Evolutionary conservation across 2,888 invertebrate genomes (phyloP), one percentile per base, ranked within the genome.

Genomic region (Agrochola macilenta): DNA sequence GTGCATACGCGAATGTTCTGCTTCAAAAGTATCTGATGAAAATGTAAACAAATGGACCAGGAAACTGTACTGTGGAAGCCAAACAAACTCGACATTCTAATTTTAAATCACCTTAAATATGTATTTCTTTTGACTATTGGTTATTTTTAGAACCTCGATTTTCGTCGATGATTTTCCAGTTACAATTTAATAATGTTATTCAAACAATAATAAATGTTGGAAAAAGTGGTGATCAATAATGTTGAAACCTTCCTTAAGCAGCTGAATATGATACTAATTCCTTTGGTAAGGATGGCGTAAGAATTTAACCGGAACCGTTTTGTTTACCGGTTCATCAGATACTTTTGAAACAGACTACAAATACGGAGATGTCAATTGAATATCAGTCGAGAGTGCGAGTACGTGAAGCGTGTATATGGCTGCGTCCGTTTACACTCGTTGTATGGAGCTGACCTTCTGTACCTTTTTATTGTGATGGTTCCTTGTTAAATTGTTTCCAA

Each of bases 401-500:
- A 26, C 17, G 14, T 30, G 26, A 58, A 26, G 26, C 4, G 12
- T 46, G 17, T 43, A 14, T 63, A 39, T 39, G n/a, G 14, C 8
- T 39, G 23, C n/a, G 9, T 58, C 7, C 58, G 7, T 5, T 58
- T 26, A 5, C 14, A 0, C 26, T 14, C 17, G 1, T 46, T 23
- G 17, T 8, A 8, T n/a, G 0, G 8, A 52, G 14, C 5, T 9
- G 1, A 43, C 60, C 35, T 77, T 68, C 69, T 69, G 52, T 17
- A 1, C 8, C 0, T n/a, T 11, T 20, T 1, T 11, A 14, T 46
- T 26, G 11, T 23, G 35, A 26, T 14, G n/a, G 5, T 35, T 58
- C 20, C 43, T 39, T 49, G 64, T 81, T 79, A 78, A 84, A 86
- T 81, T 84, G 75, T 85, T 84, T 85, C 73, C 75, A 86, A 83